phyloP scores from a whole-genome alignment of 2,888 invertebrate genomes.

The Mythimna impura region DNA sequence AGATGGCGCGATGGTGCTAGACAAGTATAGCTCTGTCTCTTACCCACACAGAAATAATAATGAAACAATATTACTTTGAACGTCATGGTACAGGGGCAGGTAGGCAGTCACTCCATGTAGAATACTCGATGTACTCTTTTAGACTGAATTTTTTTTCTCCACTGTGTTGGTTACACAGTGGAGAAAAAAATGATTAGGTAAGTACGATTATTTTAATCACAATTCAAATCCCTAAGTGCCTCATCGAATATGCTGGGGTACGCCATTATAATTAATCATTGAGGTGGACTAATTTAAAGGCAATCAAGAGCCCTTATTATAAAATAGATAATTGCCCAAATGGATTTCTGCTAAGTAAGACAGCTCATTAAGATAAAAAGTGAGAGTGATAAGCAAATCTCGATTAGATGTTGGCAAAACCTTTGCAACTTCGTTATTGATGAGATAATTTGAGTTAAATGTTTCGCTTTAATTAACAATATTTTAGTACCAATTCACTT shows the following conservation, averaged over 20 bases:
- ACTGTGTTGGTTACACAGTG: no score
- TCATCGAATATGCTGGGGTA: constrained; percentile 3
- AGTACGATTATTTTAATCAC: not conserved
- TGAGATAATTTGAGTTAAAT: not conserved
- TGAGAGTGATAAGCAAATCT: constrained; percentile 13
- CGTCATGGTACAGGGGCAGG: no score
- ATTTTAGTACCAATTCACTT: not conserved
- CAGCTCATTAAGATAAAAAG: constrained; percentile 34
- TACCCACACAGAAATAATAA: no score
- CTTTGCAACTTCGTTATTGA: not conserved
- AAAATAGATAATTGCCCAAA: constrained; percentile 19
- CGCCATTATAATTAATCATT: constrained; percentile 27
- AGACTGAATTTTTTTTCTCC: no score
- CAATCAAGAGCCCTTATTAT: constrained; percentile 28
- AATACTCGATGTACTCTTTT: no score
- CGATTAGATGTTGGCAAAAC: not conserved
- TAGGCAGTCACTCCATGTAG: no score
- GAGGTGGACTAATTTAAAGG: constrained; percentile 32
- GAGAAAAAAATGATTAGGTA: no score
- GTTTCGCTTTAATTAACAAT: not conserved
- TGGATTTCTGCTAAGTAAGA: constrained; percentile 36
- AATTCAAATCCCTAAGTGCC: not conserved
- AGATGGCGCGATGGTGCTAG: no score
- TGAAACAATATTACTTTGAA: no score
- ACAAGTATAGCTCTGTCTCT: no score